Evolutionary conservation across 2,888 invertebrate species (phyloP).

Genomic region (Drosophila colorata): DNA sequence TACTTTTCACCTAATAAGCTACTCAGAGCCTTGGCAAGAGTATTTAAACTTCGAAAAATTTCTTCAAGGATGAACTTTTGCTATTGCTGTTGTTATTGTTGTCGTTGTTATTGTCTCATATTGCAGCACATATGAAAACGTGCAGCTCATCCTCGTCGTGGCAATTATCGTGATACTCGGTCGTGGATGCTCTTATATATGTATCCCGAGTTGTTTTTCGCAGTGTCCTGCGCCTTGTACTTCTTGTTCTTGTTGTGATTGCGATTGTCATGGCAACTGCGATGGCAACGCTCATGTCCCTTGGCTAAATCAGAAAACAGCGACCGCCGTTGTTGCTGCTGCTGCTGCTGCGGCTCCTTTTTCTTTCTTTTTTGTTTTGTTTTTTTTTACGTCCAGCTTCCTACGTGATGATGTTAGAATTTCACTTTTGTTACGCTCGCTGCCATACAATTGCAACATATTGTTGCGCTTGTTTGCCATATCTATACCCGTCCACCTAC

Average conservation of each 20-base stretch:
- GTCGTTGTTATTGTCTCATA: constrained; percentile 7
- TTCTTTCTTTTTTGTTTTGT: constrained; percentile 19
- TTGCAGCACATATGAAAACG: constrained; percentile 38
- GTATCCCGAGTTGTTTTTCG: constrained; percentile 30
- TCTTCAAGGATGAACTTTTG: neutral
- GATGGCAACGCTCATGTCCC: constrained; percentile 58
- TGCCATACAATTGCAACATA: constrained; percentile 69
- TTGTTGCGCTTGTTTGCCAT: constrained; percentile 59
- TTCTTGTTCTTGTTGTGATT: constrained; percentile 57
- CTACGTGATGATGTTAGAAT: constrained; percentile 69
- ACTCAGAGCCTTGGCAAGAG: constrained; percentile 8
- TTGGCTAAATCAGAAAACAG: constrained; percentile 56
- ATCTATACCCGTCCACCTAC: constrained; percentile 9
- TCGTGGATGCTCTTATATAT: constrained; percentile 26
- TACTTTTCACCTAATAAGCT: constrained; percentile 10
- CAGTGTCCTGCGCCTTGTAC: constrained; percentile 42
- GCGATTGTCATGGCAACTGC: constrained; percentile 73
- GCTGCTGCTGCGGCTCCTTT: constrained; percentile 16
- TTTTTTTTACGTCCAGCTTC: constrained; percentile 24
- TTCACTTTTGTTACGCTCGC: constrained; percentile 64
- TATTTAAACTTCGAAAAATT: constrained; percentile 3
- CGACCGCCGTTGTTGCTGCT: constrained; percentile 23
- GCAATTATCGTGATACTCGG: constrained; percentile 67
- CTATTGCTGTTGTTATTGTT: neutral
- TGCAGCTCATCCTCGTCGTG: constrained; percentile 43